Base-by-base conservation (phyloP, 2,113 vertebrate genomes). In the Harpagus bidentatus region DNA sequence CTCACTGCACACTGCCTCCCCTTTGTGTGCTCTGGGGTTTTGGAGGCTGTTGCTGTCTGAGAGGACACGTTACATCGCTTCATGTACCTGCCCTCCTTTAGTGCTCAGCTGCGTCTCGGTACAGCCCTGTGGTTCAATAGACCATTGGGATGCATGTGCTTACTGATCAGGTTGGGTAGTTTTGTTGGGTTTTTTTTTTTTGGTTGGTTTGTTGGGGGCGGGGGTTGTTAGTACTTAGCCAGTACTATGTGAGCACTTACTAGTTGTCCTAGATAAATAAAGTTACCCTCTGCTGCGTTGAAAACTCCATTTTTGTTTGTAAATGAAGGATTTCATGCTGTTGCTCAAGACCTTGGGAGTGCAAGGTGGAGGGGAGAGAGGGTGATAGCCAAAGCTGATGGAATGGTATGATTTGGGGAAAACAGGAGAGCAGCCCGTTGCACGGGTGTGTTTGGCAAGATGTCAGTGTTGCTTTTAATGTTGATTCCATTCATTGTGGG, bases 31-130 rank as follows among this genome's bases (percentile, higher is more conserved):
- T 0, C 48, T 11, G 62, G 52, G 47, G 6, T 42, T 58, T 53
- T 3, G 1, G 26, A 14, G 56, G 1, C 11, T 5, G 21, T 8
- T 15, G 13, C 38, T 36, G 34, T 20, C 42, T 28, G 42, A 25
- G 31, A 65, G 70, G 70, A 28, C 16, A 3, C 0, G 0, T 70
- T 48, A 7, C 34, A 1, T 88, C 19, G 4, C 22, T 12, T 45
- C 23, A 1, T 1, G 22, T 42, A 9, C 18, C 23, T 55, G 31
- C 43, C 0, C 0, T 38, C 40, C 48, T 34, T 7, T 5, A 15
- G 38, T 11, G n/a, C n/a, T 55, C 31, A 16, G 42, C 59, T 20
- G 36, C 8, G 0, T 36, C 52, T 38, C 3, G 0, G 22, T 18
- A 11, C 72, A 26, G 38, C 11, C 2, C 23, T 29, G 10, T 5